Conservation (phyloP, 2,113 vertebrate genomes). For the Rhinolophus ferrumequinum region DNA sequence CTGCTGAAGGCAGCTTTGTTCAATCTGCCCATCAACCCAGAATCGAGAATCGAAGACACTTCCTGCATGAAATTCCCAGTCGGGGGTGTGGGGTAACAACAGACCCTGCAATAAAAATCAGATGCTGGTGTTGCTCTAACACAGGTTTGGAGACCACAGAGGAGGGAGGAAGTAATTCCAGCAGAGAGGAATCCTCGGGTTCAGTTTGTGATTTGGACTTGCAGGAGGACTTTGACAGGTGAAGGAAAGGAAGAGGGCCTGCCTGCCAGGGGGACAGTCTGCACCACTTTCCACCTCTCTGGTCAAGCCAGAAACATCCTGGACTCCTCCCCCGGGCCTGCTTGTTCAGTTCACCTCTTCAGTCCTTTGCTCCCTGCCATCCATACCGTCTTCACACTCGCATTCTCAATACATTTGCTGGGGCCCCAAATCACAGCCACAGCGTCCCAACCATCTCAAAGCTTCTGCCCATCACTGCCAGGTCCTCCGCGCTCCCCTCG, state of each 20-base stretch:
- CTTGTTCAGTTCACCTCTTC: neutral
- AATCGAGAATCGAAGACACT: neutral
- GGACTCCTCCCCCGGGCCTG: neutral
- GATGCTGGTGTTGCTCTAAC: too few species aligned
- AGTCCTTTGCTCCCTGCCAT: neutral
- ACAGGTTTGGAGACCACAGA: neutral
- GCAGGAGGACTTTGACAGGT: neutral
- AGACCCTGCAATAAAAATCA: too few species aligned
- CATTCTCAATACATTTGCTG: neutral
- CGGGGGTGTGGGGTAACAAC: neutral
- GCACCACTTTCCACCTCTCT: neutral
- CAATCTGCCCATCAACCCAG: neutral
- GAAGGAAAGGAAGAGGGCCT: neutral
- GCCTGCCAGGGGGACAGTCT: neutral
- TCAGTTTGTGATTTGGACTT: neutral
- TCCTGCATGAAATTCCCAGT: neutral
- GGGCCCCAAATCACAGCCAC: neutral
- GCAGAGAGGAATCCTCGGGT: neutral
- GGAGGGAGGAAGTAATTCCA: neutral
- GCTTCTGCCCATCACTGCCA: neutral
- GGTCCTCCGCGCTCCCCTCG: neutral
- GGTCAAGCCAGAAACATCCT: too few species aligned
- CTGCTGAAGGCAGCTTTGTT: neutral
- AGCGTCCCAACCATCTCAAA: neutral
- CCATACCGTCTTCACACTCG: neutral